phyloP scores from a whole-genome alignment of 2,797 vertebrate species.

The Adelosebastes latens region DNA sequence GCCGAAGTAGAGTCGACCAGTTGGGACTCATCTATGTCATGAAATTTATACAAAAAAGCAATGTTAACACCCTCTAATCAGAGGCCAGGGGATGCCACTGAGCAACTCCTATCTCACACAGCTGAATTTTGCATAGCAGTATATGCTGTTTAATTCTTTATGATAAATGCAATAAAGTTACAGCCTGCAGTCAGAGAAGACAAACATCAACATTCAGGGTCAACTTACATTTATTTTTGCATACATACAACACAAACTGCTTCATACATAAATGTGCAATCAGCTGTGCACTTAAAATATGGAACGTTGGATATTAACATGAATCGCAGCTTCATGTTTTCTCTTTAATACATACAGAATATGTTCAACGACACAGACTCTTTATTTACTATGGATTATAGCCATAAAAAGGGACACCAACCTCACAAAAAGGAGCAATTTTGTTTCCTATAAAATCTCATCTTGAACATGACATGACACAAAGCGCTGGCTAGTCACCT shows the following conservation, averaged over 20 bases:
- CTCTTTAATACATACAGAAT: constrained; percentile 79
- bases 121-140: neutral
- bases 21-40: too few species aligned
- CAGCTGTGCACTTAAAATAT: constrained; percentile 83
- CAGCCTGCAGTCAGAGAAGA: neutral
- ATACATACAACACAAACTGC: constrained; percentile 88
- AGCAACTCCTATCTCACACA: neutral
- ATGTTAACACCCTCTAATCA: neutral
- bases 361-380: constrained; percentile 80
- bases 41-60: too few species aligned
- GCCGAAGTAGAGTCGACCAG: too few species aligned
- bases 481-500: constrained; percentile 75
- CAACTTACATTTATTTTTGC: constrained; percentile 90
- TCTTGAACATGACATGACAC: constrained; percentile 73
- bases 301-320: constrained; percentile 80
- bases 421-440: constrained; percentile 77
- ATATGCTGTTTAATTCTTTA: neutral
- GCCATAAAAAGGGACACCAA: constrained; percentile 78
- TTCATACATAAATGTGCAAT: constrained; percentile 86
- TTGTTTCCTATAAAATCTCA: constrained; percentile 79
- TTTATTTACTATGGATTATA: constrained; percentile 79
- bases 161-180: neutral
- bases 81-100: neutral
- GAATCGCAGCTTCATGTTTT: constrained; percentile 75
- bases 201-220: constrained; percentile 39